Evolutionary conservation across 2,797 vertebrate species (phyloP).

Genomic region (Mormyrops attenuatus): DNA sequence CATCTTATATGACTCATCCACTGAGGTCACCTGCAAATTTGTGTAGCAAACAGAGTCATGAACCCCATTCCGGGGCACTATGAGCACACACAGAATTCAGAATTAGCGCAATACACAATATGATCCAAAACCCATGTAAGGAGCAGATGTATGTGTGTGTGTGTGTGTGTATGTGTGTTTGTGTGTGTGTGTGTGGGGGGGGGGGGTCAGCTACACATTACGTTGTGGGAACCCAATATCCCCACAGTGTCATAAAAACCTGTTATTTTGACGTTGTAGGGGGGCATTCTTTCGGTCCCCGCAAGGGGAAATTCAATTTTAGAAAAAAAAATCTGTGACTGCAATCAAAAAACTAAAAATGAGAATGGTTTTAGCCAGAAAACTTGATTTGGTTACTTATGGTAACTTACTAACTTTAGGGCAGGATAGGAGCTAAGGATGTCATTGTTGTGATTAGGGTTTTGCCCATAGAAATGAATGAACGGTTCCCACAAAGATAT

Average conservation of each 20-base stretch:
- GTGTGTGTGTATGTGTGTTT: conserved; percentile 18
- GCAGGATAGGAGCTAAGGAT: neutral
- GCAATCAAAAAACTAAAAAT: too few species aligned
- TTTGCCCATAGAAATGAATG: neutral
- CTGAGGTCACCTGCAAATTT: conserved; percentile 1
- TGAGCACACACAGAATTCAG: neutral
- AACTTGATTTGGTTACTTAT: neutral
- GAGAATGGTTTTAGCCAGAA: too few species aligned
- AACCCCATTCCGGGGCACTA: neutral
- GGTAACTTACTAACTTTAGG: neutral
- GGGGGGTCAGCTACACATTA: too few species aligned
- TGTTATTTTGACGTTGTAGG: neutral
- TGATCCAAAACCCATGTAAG: neutral
- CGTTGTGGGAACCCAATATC: neutral
- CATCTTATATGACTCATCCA: conserved; percentile 44
- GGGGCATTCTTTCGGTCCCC: neutral
- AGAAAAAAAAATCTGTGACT: too few species aligned
- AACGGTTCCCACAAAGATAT: neutral
- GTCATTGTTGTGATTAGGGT: neutral
- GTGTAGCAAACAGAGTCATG: neutral
- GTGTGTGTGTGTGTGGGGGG: conserved; percentile 17
- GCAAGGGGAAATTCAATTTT: too few species aligned
- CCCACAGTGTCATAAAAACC: neutral
- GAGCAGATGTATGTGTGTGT: conserved; percentile 19
- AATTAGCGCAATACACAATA: neutral